Evolutionary conservation across 1,140 invertebrate species (phyloP).

Genomic region (Aphaenogaster ashmeadi): DNA sequence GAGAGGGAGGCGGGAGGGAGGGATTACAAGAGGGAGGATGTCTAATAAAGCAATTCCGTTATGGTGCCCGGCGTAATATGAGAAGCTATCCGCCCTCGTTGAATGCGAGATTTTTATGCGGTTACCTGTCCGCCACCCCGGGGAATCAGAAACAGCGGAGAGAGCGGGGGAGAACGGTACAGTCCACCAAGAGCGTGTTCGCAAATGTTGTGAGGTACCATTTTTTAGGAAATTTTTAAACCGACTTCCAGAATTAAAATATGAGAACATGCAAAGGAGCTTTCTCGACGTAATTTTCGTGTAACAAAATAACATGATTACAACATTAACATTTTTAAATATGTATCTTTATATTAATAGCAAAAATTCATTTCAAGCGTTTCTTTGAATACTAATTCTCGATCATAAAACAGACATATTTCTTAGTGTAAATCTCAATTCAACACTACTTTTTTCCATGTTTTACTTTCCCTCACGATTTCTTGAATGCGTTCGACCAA

Average conservation of each 20-base stretch:
- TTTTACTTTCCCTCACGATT: background rate
- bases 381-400: slow-evolving; percentile 2
- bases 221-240: slow-evolving; percentile 10
- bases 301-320: background rate
- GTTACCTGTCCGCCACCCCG: slow-evolving; percentile 73
- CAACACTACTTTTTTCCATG: background rate
- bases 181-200: background rate
- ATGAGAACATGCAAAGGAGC: background rate
- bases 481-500: background rate
- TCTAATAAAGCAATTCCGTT: slow-evolving; percentile 87
- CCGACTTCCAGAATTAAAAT: background rate
- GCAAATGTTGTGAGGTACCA: background rate
- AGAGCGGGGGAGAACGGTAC: background rate
- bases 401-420: background rate
- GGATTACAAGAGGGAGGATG: slow-evolving; percentile 62
- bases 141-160: slow-evolving; percentile 49
- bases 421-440: background rate
- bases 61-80: slow-evolving; percentile 84
- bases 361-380: background rate
- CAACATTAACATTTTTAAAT: background rate
- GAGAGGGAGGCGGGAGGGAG: slow-evolving; percentile 20
- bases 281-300: background rate
- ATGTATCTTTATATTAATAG: background rate
- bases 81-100: slow-evolving; percentile 84
- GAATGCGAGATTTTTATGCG: slow-evolving; percentile 76